Evolutionary conservation across 1,140 invertebrate species (phyloP).

Genomic region (Marisa cornuarietis): DNA sequence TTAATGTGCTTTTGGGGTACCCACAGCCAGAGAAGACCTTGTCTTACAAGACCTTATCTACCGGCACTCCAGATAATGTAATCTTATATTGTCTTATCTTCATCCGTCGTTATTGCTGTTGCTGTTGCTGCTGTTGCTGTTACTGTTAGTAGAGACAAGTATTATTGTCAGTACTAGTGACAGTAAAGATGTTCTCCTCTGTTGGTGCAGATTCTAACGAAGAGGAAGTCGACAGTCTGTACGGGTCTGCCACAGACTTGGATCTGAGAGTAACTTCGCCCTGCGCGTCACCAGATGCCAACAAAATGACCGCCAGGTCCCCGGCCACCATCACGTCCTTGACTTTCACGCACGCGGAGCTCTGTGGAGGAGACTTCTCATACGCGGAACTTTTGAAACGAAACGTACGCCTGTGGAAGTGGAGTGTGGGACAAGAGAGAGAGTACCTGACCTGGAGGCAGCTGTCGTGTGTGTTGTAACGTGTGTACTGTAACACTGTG

Average conservation of each 20-base stretch:
- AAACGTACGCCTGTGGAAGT: constrained; percentile 22
- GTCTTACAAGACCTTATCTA: no score
- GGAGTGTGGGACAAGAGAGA: constrained; percentile 12
- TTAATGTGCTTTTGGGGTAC: no score
- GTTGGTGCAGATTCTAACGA: neutral
- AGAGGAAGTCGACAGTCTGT: constrained; percentile 17
- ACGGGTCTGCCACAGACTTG: constrained; percentile 17
- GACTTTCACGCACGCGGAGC: constrained; percentile 18
- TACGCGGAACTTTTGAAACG: constrained; percentile 23
- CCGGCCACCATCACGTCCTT: neutral
- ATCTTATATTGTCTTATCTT: no score
- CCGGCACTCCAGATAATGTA: no score
- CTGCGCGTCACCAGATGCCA: neutral
- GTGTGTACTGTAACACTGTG: neutral
- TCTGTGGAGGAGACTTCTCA: constrained; percentile 3
- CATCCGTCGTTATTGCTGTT: no score
- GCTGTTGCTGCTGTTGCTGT: no score
- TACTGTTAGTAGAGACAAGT: no score
- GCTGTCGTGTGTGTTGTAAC: constrained; percentile 2
- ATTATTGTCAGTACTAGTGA: no score
- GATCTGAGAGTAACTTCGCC: neutral
- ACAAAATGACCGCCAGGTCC: no score
- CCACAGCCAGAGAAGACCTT: no score
- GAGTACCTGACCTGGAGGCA: neutral
- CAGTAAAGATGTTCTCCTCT: no score